Evolutionary conservation across 1,140 invertebrate species (phyloP), one percentile per base, ranked within the genome.

Genomic region (Lutraria rhynchaena): DNA sequence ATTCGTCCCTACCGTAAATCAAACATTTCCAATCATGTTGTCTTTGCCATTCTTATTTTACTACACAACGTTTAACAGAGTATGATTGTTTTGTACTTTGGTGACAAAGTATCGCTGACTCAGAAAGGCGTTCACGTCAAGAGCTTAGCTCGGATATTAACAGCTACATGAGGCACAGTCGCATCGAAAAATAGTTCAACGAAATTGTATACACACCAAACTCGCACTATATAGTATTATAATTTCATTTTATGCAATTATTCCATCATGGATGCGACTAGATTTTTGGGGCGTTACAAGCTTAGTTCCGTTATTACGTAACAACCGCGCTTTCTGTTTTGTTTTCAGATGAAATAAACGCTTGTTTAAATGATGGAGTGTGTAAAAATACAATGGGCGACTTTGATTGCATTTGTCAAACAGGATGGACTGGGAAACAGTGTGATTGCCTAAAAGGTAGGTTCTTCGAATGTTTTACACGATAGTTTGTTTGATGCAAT

Each of bases 391-490:
- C 15, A 4, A n/a, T 3, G 22, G 63, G 63, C 27, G 44, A 67
- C 31, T 67, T 67, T 67, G 3, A 17, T 19, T 67, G 63, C 17
- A 67, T 4, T 11, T 67, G 63, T 49, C 24, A 49, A n/a, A 29
- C 3, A 33, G 63, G 41, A 15, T 67, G 63, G 63, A 67, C 22
- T 2, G 63, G 63, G 7, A 49, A 67, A 49, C 19, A 46, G 3
- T 67, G 63, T 27, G 63, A 67, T 29, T 67, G 63, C 49, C 1
- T 46, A 67, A 67, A 46, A 67, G 63, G 63, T 67, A 0, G 3
- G 63, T 49, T 41, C 5, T 41, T 41, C n/a, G n/a, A n/a, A n/a
- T n/a, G n/a, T n/a, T n/a, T n/a, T n/a, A n/a, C n/a, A n/a, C n/a
- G n/a, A n/a, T n/a, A n/a, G n/a, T n/a, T n/a, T n/a, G n/a, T n/a